A percentile compares a stretch with the other conserved stretches of the same genome.
These are phyloP conservation scores for Pachymerium ferrugineum DNA, from an alignment of 2,888 invertebrate genomes.

Conservation along the genomic window DNA sequence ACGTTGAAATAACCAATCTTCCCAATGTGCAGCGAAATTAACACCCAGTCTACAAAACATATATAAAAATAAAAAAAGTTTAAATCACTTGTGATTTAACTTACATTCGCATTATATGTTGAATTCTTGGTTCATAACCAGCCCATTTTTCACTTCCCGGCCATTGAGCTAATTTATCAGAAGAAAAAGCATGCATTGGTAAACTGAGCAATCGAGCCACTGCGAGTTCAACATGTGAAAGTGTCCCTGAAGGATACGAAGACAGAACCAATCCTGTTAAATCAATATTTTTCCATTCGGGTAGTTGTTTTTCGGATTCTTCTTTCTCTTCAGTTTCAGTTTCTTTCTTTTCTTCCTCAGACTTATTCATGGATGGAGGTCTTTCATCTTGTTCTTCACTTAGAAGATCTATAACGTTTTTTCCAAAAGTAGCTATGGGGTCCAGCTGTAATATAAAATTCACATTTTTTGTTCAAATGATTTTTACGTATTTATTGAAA, in stretches of 20 bases:
- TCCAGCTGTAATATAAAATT: not conserved
- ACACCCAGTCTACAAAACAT: not conserved
- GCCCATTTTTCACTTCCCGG: not conserved
- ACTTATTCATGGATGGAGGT: not conserved
- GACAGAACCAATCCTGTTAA: not conserved
- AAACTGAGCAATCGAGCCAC: not conserved
- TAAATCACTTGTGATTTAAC: not conserved
- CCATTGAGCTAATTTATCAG: not conserved
- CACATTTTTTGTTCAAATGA: not conserved
- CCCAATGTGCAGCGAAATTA: not conserved
- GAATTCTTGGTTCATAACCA: not conserved
- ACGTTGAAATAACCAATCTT: not conserved
- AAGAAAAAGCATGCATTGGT: not conserved
- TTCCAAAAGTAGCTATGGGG: not conserved
- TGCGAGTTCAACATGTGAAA: not conserved
- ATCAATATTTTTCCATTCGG: not conserved
- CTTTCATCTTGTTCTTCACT: not conserved
- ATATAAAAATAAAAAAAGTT: not conserved
- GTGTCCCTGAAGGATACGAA: not conserved
- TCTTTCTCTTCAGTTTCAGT: not conserved
- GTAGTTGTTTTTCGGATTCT: not conserved
- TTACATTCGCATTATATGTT: not conserved
- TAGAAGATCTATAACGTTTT: not conserved
- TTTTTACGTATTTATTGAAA: not conserved
- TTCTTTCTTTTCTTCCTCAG: not conserved